Conservation (phyloP, 2,797 vertebrate species). For the Antrozous pallidus region DNA sequence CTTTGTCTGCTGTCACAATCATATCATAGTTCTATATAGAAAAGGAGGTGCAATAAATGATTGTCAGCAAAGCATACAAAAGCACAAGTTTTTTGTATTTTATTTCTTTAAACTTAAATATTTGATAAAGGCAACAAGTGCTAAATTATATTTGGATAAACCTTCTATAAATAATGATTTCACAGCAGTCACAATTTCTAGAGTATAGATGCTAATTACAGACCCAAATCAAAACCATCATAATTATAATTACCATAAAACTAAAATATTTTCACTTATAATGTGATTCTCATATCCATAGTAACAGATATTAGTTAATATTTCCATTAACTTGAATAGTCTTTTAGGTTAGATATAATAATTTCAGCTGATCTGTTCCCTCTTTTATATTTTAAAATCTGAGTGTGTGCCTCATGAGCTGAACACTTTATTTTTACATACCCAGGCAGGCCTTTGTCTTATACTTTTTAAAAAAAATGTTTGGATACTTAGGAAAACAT, state of each 20-base stretch:
- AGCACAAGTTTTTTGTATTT: conserved; percentile 69
- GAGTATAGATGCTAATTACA: conserved; percentile 81
- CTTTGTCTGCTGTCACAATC: not conserved
- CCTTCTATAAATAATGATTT: conserved; percentile 82
- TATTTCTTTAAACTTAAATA: conserved; percentile 78
- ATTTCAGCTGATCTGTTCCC: conserved; percentile 70
- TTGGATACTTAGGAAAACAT: conserved; percentile 34
- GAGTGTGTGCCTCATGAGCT: conserved; percentile 51
- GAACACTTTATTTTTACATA: conserved; percentile 50
- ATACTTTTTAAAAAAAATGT: conserved; percentile 43
- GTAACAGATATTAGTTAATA: conserved; percentile 76
- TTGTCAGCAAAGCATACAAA: conserved; percentile 59
- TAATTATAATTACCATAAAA: conserved; percentile 79
- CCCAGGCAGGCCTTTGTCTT: conserved; percentile 29
- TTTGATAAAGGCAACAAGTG: conserved; percentile 78
- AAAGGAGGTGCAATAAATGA: conserved; percentile 48
- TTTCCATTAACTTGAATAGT: conserved; percentile 73
- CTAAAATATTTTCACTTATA: conserved; percentile 81
- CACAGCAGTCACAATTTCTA: conserved; percentile 77
- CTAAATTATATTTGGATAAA: conserved; percentile 81
- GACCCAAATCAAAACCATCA: conserved; percentile 79
- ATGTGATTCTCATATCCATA: conserved; percentile 77
- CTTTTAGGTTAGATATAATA: conserved; percentile 77
- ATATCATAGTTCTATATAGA: not conserved
- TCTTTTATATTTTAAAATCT: conserved; percentile 69